A percentile compares a stretch with the other conserved stretches of the same genome.
phyloP scores from a whole-genome alignment of 2,797 vertebrate species.

The Poliocrania exsul region DNA sequence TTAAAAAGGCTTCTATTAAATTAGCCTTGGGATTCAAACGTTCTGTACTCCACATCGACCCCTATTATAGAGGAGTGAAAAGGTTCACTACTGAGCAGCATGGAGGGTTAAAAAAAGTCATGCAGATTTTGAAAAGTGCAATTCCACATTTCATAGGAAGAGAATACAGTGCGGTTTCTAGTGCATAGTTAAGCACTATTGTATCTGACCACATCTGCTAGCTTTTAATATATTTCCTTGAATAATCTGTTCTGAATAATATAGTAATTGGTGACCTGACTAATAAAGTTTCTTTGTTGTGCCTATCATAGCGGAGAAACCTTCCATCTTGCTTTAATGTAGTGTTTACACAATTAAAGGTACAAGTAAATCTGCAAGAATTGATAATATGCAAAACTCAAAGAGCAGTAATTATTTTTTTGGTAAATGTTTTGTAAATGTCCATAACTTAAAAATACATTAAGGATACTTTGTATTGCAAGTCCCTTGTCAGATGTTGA shows the following conservation, averaged over 20 bases:
- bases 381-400: slow-evolving; percentile 13
- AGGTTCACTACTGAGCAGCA: slow-evolving; percentile 24
- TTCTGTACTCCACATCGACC: slow-evolving; percentile 20
- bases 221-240: slow-evolving; percentile 69
- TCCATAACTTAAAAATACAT: slow-evolving; percentile 32
- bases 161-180: slow-evolving; percentile 34
- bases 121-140: slow-evolving; percentile 45
- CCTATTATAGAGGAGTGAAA: background rate
- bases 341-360: slow-evolving; percentile 46
- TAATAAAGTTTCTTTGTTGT: slow-evolving; percentile 72
- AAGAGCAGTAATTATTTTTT: background rate
- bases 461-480: background rate
- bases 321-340: slow-evolving; percentile 37
- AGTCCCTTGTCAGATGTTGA: slow-evolving; percentile 17
- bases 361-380: slow-evolving; percentile 9
- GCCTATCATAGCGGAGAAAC: slow-evolving; percentile 13
- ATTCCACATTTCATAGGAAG: slow-evolving; percentile 30
- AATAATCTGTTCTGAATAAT: slow-evolving; percentile 72
- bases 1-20: slow-evolving; percentile 63
- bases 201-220: slow-evolving; percentile 62
- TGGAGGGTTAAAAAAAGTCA: slow-evolving; percentile 35
- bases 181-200: slow-evolving; percentile 51
- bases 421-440: background rate
- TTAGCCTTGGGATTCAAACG: slow-evolving; percentile 23
- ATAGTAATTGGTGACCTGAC: slow-evolving; percentile 72